Evolutionary conservation across 2,797 vertebrate genomes (phyloP).

Genomic region (Sorex maritimensis): DNA sequence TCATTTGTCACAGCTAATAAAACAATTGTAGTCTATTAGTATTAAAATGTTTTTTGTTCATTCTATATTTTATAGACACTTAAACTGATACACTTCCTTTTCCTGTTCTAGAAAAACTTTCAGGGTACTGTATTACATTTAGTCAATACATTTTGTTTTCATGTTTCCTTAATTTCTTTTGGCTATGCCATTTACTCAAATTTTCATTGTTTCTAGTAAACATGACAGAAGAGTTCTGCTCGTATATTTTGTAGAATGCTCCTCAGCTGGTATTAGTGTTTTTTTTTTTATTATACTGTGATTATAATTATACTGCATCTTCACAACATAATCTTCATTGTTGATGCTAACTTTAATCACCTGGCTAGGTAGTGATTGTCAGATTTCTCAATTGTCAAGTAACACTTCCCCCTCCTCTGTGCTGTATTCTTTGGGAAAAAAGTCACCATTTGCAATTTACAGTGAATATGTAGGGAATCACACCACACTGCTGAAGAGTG

Average conservation of each 20-base stretch:
- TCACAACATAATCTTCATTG: not conserved
- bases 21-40: not conserved
- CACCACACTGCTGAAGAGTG: not conserved
- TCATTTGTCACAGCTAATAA: conserved; percentile 18
- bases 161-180: not conserved
- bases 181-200: not conserved
- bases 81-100: not conserved
- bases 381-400: not conserved
- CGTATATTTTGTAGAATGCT: not conserved
- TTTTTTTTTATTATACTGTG: not conserved
- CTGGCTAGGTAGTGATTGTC: not conserved
- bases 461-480: too few relatives aligned
- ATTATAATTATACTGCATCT: not conserved
- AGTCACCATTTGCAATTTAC: not conserved
- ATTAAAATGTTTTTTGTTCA: not conserved
- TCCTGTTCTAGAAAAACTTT: not conserved
- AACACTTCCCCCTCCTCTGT: not conserved
- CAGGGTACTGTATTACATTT: not conserved
- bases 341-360: not conserved
- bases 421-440: not conserved
- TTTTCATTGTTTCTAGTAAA: not conserved
- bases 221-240: not conserved
- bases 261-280: not conserved
- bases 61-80: not conserved
- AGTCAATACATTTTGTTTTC: not conserved